Conservation (phyloP, 2,797 vertebrate species). For the Amazona ochrocephala region DNA sequence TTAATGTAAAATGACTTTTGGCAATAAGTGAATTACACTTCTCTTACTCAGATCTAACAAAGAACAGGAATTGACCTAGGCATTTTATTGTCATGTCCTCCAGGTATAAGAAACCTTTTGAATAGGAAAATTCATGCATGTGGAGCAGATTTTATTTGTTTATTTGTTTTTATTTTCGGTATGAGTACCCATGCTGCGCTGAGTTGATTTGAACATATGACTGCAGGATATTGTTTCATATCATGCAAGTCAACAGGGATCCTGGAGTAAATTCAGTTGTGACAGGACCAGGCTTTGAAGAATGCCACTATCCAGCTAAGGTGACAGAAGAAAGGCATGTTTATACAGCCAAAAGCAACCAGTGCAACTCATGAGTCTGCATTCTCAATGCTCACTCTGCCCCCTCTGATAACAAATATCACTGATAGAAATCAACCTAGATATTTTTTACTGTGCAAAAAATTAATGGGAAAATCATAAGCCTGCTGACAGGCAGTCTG, state of each 20-base stretch:
- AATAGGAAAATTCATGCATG: not conserved
- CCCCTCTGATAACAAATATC: not conserved
- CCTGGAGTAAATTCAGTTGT: not conserved
- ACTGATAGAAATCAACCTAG: not conserved
- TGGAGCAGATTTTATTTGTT: not conserved
- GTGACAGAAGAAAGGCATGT: not conserved
- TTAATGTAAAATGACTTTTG: not conserved
- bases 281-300: not conserved
- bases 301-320: not conserved
- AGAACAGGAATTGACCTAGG: not conserved
- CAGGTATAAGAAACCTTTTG: not conserved
- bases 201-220: not conserved
- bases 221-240: not conserved
- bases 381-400: not conserved
- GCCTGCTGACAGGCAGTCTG: not conserved
- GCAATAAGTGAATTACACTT: not conserved
- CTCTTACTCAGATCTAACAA: not conserved
- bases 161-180: slow-evolving; percentile 3
- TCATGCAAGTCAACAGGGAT: not conserved
- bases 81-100: not conserved
- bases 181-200: not conserved
- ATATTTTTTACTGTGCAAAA: not conserved
- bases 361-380: not conserved
- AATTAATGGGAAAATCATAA: not conserved
- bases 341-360: not conserved